Conservation (phyloP, 2,797 vertebrate species). For the Acanthopagrus latus region DNA sequence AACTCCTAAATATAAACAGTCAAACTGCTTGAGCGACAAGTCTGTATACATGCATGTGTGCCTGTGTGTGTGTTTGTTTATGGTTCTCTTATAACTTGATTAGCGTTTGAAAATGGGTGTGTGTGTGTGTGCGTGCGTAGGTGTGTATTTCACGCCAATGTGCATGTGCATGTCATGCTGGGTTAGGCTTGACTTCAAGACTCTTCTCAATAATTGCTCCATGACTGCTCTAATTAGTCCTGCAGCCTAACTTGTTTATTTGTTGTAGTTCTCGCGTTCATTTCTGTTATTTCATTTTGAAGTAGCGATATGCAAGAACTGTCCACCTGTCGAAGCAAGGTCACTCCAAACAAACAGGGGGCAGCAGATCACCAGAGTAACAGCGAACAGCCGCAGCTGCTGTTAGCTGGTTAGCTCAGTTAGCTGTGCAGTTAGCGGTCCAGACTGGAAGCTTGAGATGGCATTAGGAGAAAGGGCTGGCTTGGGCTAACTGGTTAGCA, state of each 20-base stretch:
- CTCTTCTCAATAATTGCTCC: conserved; percentile 11
- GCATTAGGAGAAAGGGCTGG: too few relatives aligned
- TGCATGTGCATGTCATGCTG: conserved; percentile 3
- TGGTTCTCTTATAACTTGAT: conserved; percentile 44
- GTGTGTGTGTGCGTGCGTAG: conserved; percentile 5
- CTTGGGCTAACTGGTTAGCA: too few relatives aligned
- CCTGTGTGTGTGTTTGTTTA: conserved; percentile 37
- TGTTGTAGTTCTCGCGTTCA: conserved; percentile 1
- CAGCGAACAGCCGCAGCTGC: too few relatives aligned
- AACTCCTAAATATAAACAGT: conserved; percentile 85
- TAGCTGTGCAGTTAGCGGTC: too few relatives aligned
- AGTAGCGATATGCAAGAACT: too few relatives aligned
- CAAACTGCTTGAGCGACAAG: conserved; percentile 76
- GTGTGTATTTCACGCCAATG: conserved; percentile 21
- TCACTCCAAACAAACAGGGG: too few relatives aligned
- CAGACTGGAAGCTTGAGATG: too few relatives aligned
- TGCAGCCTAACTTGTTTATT: background rate
- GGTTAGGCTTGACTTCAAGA: conserved; percentile 5
- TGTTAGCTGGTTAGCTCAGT: too few relatives aligned
- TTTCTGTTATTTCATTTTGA: background rate
- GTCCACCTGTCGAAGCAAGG: too few relatives aligned
- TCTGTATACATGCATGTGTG: conserved; percentile 72
- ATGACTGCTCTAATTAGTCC: conserved; percentile 20
- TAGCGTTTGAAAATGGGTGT: conserved; percentile 18
- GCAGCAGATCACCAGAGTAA: too few relatives aligned